Conservation (phyloP, 2,113 vertebrate species). For the Cromileptes altivelis region DNA sequence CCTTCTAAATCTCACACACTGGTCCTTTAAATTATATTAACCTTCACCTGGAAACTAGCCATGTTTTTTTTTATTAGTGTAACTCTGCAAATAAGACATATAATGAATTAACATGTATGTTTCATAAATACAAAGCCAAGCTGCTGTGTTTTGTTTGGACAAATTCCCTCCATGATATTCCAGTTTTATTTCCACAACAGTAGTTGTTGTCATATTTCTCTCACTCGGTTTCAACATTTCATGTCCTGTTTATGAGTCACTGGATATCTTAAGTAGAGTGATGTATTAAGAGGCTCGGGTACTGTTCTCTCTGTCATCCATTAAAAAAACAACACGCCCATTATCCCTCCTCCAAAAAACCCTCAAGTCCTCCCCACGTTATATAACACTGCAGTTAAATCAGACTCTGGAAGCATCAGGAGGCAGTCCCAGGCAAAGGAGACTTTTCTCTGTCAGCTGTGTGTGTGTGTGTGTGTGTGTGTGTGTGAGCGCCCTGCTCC, state of each 20-base stretch:
- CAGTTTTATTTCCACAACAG: not conserved
- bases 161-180: not conserved
- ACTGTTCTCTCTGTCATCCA: slow-evolving; percentile 7
- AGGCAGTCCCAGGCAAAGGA: not conserved
- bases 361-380: not conserved
- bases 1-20: too few relatives aligned
- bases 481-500: not conserved
- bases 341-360: slow-evolving; percentile 23
- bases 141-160: not conserved
- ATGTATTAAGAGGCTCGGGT: slow-evolving; percentile 16
- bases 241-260: not conserved
- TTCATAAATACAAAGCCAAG: not conserved
- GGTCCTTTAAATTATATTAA: too few relatives aligned
- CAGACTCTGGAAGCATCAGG: slow-evolving; percentile 20
- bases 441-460: not conserved
- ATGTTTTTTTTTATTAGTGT: not conserved
- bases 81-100: not conserved
- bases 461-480: not conserved
- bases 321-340: slow-evolving; percentile 25
- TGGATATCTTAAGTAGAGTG: not conserved
- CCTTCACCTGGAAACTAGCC: too few relatives aligned
- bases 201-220: not conserved
- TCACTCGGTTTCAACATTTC: not conserved
- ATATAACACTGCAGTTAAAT: slow-evolving; percentile 45
- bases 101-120: not conserved